A percentile compares a stretch with the other conserved stretches of the same genome.
Conservation (phyloP, 2,888 invertebrate species). For the Bhutanitis thaidina region DNA sequence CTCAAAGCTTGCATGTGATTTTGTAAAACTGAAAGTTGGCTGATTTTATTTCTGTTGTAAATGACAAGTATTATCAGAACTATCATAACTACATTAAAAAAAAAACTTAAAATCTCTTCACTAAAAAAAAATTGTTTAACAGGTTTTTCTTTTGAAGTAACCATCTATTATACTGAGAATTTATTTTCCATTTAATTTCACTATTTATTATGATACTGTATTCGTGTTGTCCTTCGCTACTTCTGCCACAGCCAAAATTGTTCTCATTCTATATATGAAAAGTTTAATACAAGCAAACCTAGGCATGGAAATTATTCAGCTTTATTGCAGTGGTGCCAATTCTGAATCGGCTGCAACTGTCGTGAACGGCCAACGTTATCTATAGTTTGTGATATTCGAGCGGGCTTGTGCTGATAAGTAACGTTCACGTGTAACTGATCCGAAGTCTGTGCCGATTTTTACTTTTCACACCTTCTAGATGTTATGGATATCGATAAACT, state of each 20-base stretch:
- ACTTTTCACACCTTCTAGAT: constrained; percentile 2
- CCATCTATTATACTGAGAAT: no score
- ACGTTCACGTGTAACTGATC: background rate
- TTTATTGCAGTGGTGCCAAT: constrained; percentile 17
- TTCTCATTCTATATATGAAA: background rate
- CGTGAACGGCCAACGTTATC: constrained; percentile 17
- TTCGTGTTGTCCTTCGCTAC: no score
- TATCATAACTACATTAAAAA: no score
- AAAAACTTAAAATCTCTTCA: no score
- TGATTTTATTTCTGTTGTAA: no score
- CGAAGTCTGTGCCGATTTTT: background rate
- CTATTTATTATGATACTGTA: no score
- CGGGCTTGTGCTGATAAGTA: constrained; percentile 7
- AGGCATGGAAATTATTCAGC: constrained; percentile 11
- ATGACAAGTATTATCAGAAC: no score
- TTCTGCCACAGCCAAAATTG: constrained; percentile 8
- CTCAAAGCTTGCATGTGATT: no score
- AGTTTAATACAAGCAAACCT: constrained; percentile 8
- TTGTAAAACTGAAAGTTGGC: no score
- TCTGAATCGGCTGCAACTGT: constrained; percentile 18
- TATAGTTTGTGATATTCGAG: constrained; percentile 14
- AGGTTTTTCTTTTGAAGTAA: no score
- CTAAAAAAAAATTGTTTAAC: no score
- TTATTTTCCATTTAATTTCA: no score
- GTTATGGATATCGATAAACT: background rate